phyloP scores from a whole-genome alignment of 2,113 vertebrate genomes.

The Calyptommatus sinebrachiatus region DNA sequence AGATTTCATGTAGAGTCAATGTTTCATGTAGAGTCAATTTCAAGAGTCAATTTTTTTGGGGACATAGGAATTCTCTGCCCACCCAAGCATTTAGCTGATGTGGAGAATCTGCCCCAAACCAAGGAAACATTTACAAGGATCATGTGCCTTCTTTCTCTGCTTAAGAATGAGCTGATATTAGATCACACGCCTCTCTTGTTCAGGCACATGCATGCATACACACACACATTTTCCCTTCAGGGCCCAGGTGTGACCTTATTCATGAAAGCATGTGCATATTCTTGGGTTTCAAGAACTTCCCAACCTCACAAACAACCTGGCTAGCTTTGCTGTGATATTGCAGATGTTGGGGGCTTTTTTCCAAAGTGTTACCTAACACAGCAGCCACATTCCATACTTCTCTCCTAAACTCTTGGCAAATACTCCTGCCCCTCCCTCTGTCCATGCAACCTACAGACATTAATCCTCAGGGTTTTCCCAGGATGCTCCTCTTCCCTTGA shows the following conservation, averaged over 20 bases:
- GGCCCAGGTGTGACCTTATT: slow-evolving; percentile 32
- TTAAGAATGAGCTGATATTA: neutral
- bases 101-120: neutral
- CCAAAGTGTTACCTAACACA: slow-evolving; percentile 16
- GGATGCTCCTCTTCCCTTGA: neutral
- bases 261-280: neutral
- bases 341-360: slow-evolving; percentile 12
- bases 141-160: slow-evolving; percentile 21
- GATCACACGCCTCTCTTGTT: slow-evolving; percentile 7
- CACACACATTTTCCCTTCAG: neutral
- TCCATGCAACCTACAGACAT: neutral
- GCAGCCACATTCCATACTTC: neutral
- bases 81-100: neutral
- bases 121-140: neutral
- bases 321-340: neutral
- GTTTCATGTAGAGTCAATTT: neutral
- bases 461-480: neutral
- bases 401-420: neutral
- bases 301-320: slow-evolving; percentile 4
- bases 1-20: neutral
- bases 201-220: neutral
- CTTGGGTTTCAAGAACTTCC: slow-evolving; percentile 38
- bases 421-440: neutral
- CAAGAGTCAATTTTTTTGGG: neutral
- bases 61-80: neutral